Evolutionary conservation across 2,113 vertebrate genomes (phyloP).

Genomic region (Eudyptes chrysolophus): DNA sequence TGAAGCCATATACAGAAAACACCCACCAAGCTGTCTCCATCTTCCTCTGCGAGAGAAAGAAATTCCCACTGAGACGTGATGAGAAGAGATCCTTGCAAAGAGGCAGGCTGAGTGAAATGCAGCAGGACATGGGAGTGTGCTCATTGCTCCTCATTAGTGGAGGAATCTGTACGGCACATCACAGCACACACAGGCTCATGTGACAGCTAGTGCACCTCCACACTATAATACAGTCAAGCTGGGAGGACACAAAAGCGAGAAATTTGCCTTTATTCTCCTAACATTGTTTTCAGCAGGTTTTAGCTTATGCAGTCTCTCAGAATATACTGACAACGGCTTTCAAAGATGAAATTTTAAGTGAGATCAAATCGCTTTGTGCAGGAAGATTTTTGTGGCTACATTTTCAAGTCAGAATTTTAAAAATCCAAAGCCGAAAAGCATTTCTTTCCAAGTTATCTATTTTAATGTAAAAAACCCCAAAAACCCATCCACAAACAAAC

Average conservation of each 20-base stretch:
- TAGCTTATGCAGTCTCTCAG: not conserved
- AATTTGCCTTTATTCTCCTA: constrained; percentile 10
- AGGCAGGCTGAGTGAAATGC: not conserved
- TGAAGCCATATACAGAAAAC: not conserved
- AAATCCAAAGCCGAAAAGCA: not conserved
- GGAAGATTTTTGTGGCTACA: not conserved
- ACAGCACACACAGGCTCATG: not conserved
- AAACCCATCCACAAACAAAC: not conserved
- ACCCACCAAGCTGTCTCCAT: not conserved
- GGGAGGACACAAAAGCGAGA: not conserved
- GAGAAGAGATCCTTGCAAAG: constrained; percentile 13
- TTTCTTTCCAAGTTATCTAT: not conserved
- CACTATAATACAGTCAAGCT: not conserved
- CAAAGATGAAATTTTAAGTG: not conserved
- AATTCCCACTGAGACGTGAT: not conserved
- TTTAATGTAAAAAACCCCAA: not conserved
- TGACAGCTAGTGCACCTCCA: constrained; percentile 3
- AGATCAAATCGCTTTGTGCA: not conserved
- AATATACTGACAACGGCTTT: not conserved
- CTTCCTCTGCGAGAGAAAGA: not conserved
- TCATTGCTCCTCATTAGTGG: constrained; percentile 40
- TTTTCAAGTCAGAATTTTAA: not conserved
- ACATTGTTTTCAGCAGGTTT: constrained; percentile 35
- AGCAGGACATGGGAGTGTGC: not conserved
- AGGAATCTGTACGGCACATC: not conserved